Evolutionary conservation across 2,888 invertebrate genomes (phyloP).

Genomic region (Pseudoips prasinana): DNA sequence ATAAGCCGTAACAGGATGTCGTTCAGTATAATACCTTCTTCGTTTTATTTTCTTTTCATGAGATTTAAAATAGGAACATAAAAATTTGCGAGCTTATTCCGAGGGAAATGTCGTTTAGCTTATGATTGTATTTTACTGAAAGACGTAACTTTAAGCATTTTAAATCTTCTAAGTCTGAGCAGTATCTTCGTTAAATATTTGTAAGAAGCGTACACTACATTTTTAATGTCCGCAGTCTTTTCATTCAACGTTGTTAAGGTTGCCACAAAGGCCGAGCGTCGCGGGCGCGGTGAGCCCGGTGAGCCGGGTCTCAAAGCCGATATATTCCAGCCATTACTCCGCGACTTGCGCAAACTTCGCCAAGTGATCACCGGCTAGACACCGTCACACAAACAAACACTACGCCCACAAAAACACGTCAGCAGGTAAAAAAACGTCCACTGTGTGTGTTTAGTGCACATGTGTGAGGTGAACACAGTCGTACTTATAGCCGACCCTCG

Average conservation of each 20-base stretch:
- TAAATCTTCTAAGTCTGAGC: not conserved
- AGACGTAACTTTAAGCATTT: constrained; percentile 1
- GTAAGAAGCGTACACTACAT: constrained; percentile 26
- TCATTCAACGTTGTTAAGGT: constrained; percentile 47
- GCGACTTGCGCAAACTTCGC: constrained; percentile 63
- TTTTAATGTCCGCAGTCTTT: constrained; percentile 36
- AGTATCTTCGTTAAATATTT: constrained; percentile 6
- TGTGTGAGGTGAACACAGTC: constrained; percentile 59
- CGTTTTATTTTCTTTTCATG: constrained; percentile 66
- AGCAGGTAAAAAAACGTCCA: constrained; percentile 61
- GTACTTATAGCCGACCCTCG: constrained; percentile 63
- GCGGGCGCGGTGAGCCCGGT: constrained; percentile 19
- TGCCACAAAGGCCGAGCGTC: constrained; percentile 49
- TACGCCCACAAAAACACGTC: constrained; percentile 66
- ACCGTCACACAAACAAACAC: constrained; percentile 59
- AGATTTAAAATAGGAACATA: constrained; percentile 45
- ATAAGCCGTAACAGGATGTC: constrained; percentile 81
- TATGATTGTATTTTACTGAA: constrained; percentile 18
- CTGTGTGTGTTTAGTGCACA: constrained; percentile 55
- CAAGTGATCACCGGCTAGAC: constrained; percentile 69
- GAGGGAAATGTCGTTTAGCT: constrained; percentile 21
- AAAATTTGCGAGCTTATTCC: constrained; percentile 22
- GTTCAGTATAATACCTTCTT: constrained; percentile 76
- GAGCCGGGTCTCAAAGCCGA: constrained; percentile 50
- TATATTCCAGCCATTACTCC: constrained; percentile 62